phyloP scores from a whole-genome alignment of 2,888 invertebrate species.

The Eupithecia insigniata region DNA sequence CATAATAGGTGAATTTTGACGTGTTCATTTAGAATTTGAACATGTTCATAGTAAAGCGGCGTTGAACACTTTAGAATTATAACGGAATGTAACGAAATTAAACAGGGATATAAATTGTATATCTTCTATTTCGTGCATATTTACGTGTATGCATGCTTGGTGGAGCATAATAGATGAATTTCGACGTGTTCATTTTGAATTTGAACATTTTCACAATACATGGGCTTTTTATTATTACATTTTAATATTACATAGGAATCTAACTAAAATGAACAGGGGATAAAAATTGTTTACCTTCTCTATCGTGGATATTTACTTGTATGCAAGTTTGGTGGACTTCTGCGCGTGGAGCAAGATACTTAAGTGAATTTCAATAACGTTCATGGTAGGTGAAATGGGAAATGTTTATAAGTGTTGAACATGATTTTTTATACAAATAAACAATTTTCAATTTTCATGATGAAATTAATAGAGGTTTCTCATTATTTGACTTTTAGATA shows the following conservation, averaged over 20 bases:
- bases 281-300: conserved; percentile 59
- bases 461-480: too few species aligned
- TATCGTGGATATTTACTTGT: conserved; percentile 73
- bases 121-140: conserved; percentile 67
- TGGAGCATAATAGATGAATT: conserved; percentile 59
- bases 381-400: neutral
- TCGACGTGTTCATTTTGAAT: neutral
- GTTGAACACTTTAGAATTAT: neutral
- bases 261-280: too few species aligned
- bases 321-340: conserved; percentile 72
- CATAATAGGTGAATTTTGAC: conserved; percentile 49
- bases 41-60: neutral
- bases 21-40: neutral
- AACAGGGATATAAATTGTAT: neutral
- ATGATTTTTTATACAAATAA: too few species aligned
- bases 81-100: neutral
- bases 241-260: neutral
- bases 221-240: neutral
- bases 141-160: conserved; percentile 73
- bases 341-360: conserved; percentile 59
- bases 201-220: neutral
- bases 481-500: neutral
- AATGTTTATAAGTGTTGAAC: neutral
- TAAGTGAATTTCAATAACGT: conserved; percentile 36
- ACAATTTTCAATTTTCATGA: too few species aligned